A percentile compares a stretch with the other conserved stretches of the same genome.
Conservation (phyloP, 2,888 invertebrate species). For the Dynastes tityus region DNA sequence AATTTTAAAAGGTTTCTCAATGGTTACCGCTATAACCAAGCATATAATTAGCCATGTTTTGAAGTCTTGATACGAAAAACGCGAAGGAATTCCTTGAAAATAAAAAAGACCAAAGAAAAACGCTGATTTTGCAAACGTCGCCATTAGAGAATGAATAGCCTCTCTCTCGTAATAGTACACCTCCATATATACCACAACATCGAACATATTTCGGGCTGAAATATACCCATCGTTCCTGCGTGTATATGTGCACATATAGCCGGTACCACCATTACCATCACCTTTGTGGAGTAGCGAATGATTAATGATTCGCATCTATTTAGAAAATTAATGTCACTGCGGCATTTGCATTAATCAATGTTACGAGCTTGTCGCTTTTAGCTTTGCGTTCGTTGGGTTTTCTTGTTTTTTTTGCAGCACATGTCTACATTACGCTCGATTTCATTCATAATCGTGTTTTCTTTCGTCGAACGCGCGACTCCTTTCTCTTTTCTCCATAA, state of each 20-base stretch:
- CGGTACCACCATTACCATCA: neutral
- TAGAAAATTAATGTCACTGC: slow-evolving; percentile 39
- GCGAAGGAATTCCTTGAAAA: neutral
- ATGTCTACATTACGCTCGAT: slow-evolving; percentile 4
- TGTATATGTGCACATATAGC: neutral
- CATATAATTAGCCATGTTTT: neutral
- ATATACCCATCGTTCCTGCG: slow-evolving; percentile 7
- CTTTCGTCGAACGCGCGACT: too few species aligned
- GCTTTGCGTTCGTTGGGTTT: slow-evolving; percentile 23
- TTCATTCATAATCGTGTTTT: slow-evolving; percentile 8
- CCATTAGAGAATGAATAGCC: neutral
- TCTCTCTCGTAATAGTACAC: neutral
- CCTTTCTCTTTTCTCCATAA: too few species aligned
- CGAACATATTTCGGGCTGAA: slow-evolving; percentile 16
- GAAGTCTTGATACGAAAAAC: neutral
- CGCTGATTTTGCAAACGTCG: neutral
- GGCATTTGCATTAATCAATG: slow-evolving; percentile 40
- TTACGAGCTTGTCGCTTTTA: slow-evolving; percentile 32
- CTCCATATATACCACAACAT: neutral
- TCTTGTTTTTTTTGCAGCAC: neutral
- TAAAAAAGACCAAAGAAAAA: neutral
- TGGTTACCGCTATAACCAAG: neutral
- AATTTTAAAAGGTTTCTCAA: neutral
- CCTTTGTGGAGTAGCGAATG: slow-evolving; percentile 25
- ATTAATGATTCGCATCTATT: slow-evolving; percentile 37